Percentiles rank a stretch among this genome's conserved stretches.
These are phyloP conservation scores for Drosophila mercatorum DNA, from an alignment of 2,888 invertebrate species.

Conservation along the genomic window DNA sequence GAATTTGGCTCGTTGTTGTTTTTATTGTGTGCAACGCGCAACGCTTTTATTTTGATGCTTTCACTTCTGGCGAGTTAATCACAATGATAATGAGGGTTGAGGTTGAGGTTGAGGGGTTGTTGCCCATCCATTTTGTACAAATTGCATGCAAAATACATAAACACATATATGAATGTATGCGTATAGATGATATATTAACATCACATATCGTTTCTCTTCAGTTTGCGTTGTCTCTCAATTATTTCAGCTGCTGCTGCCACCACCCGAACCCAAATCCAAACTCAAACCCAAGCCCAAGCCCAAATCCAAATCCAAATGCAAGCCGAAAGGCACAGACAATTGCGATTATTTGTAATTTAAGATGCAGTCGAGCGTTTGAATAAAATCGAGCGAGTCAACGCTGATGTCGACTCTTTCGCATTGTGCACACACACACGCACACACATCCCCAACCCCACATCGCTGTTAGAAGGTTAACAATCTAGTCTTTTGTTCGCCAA, in stretches of 20 bases:
- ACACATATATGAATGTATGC: background rate
- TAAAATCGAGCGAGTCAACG: slow-evolving; percentile 77
- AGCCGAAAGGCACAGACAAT: slow-evolving; percentile 62
- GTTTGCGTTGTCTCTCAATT: slow-evolving; percentile 82
- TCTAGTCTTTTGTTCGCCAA: slow-evolving; percentile 42
- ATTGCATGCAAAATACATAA: slow-evolving; percentile 58
- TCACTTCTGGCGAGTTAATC: slow-evolving; percentile 79
- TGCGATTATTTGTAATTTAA: slow-evolving; percentile 83
- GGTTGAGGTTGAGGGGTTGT: slow-evolving; percentile 55
- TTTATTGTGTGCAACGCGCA: slow-evolving; percentile 51
- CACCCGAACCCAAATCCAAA: slow-evolving; percentile 24
- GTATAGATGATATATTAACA: slow-evolving; percentile 22
- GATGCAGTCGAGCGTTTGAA: slow-evolving; percentile 82
- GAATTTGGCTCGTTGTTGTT: slow-evolving; percentile 49
- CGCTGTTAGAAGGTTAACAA: slow-evolving; percentile 67
- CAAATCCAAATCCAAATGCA: slow-evolving; percentile 13
- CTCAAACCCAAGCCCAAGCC: slow-evolving; percentile 18
- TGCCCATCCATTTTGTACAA: slow-evolving; percentile 41
- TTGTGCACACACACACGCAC: slow-evolving; percentile 26
- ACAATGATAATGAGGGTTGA: slow-evolving; percentile 76
- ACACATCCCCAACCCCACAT: slow-evolving; percentile 10
- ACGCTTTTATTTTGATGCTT: slow-evolving; percentile 62
- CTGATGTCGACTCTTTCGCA: slow-evolving; percentile 60
- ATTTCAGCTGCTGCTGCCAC: slow-evolving; percentile 83
- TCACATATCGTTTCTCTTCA: slow-evolving; percentile 63